Evolutionary conservation across 1,140 invertebrate genomes (phyloP).

Genomic region (Rhyzopertha dominica): DNA sequence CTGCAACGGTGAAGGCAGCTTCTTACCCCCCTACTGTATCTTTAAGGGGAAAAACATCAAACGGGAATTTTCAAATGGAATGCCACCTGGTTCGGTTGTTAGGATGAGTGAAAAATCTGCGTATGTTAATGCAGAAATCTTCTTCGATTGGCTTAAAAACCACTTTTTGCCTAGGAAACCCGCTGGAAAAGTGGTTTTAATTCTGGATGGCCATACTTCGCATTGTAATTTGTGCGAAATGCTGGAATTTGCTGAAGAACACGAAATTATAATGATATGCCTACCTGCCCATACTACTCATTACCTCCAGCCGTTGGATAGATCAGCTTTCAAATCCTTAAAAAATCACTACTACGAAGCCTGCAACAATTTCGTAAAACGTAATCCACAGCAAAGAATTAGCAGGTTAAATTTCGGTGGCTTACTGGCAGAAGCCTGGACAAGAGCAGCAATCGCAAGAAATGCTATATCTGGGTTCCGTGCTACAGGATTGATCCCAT

Average conservation of each 20-base stretch:
- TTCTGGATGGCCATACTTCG: slow-evolving; percentile 34
- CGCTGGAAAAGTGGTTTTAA: slow-evolving; percentile 22
- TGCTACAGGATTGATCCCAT: slow-evolving; percentile 20
- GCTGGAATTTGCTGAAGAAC: slow-evolving; percentile 23
- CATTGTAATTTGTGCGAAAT: slow-evolving; percentile 21
- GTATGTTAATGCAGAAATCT: slow-evolving; percentile 39
- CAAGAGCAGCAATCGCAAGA: slow-evolving; percentile 12
- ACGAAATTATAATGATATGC: slow-evolving; percentile 26
- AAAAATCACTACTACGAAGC: slow-evolving; percentile 17
- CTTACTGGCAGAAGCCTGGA: slow-evolving; percentile 14
- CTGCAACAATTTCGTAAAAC: slow-evolving; percentile 20
- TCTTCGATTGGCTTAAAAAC: slow-evolving; percentile 33
- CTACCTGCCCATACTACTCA: slow-evolving; percentile 28
- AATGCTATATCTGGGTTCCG: slow-evolving; percentile 22
- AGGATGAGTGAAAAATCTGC: slow-evolving; percentile 38
- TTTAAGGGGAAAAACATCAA: slow-evolving; percentile 37
- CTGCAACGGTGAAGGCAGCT: slow-evolving; percentile 32
- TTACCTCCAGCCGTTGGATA: too few relatives aligned
- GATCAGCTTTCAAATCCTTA: slow-evolving; percentile 15
- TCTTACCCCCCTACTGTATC: slow-evolving; percentile 31
- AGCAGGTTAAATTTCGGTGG: slow-evolving; percentile 14
- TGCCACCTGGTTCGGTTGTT: slow-evolving; percentile 32
- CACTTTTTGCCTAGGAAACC: slow-evolving; percentile 30
- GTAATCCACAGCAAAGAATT: slow-evolving; percentile 15
- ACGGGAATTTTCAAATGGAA: slow-evolving; percentile 33